Evolutionary conservation across 1,140 invertebrate genomes (phyloP), one percentile per base, ranked within the genome.

Genomic region (Hesperophylax magnus): DNA sequence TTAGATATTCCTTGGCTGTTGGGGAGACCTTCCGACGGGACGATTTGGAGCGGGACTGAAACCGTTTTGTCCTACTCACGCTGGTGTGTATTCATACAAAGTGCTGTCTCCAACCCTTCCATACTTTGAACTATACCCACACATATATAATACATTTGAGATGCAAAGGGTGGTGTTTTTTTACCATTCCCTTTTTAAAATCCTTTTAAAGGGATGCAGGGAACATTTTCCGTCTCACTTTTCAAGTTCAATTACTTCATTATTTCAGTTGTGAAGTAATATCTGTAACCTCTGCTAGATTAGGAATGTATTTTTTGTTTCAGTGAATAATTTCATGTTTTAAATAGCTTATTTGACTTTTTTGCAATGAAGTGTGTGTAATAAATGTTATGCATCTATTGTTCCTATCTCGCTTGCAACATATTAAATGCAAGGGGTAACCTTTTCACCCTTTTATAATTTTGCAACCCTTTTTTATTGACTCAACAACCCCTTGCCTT

Each of bases 401-500:
- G 11, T 61, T 17, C 58, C 24, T 61, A 61, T n/a, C 18, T 47
- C 20, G 8, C 18, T 18, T 61, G 20, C 18, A 47, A 61, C 8
- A 7, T 9, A 22, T 61, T 65, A 65, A 14, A 47, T 17, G 20
- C 14, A 79, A 82, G 78, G 78, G 81, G 72, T 69, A 77, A 60
- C 65, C 52, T 63, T 22, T 54, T 52, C 34, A 77, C 78, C 81
- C 81, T 78, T 63, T 61, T 52, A 15, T 6, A 56, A 63, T 53
- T 80, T 63, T 53, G 60, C 53, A 82, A 82, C 81, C 81, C 81
- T 82, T 82, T 78, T 72, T 67, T 63, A 71, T 56, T 75, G 78
- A 58, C 65, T 76, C 47, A 65, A 18, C 56, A 65, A 69, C 78
- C 81, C 81, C 54, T 82, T 80, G 18, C 69, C 69, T 82, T 78